A percentile compares a stretch with the other conserved stretches of the same genome.
These are phyloP conservation scores for Pocillopora grandis DNA, from an alignment of 92 coral and sea anemone species.

Conservation along the genomic window DNA sequence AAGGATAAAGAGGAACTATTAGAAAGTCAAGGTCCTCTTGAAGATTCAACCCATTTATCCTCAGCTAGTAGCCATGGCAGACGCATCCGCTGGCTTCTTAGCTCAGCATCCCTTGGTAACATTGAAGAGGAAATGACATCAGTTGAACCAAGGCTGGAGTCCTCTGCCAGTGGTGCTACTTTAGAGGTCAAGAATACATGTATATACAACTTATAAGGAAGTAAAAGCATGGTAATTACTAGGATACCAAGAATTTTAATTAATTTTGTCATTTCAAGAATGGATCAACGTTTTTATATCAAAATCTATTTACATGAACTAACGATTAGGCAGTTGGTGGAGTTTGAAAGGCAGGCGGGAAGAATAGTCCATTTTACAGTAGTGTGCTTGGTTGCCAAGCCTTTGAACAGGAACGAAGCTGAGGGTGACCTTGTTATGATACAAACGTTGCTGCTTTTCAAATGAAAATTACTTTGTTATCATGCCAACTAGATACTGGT, in stretches of 20 bases:
- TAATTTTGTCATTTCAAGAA: background rate
- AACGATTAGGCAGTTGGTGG: too few relatives aligned
- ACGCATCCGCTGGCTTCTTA: conserved; percentile 75
- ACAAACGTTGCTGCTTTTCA: too few relatives aligned
- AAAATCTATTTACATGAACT: too few relatives aligned
- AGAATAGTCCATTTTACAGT: too few relatives aligned
- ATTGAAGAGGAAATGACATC: conserved; percentile 49
- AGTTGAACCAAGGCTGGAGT: conserved; percentile 60
- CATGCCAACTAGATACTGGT: too few relatives aligned
- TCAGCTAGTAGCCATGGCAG: conserved; percentile 71
- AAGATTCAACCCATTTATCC: conserved; percentile 41
- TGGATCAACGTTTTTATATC: background rate
- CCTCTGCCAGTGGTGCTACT: conserved; percentile 87
- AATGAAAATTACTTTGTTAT: too few relatives aligned
- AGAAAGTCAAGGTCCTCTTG: conserved; percentile 28
- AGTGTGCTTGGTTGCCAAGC: too few relatives aligned
- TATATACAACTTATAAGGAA: background rate
- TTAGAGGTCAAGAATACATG: conserved; percentile 52
- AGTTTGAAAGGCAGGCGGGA: too few relatives aligned
- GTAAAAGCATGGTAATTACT: background rate
- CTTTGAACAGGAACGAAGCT: too few relatives aligned
- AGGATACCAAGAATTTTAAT: conserved; percentile 2
- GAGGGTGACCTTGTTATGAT: too few relatives aligned
- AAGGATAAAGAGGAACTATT: conserved; percentile 24
- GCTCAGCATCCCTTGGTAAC: conserved; percentile 79